Conservation (phyloP, 2,888 invertebrate species). For the Pristionchus arcanus region DNA sequence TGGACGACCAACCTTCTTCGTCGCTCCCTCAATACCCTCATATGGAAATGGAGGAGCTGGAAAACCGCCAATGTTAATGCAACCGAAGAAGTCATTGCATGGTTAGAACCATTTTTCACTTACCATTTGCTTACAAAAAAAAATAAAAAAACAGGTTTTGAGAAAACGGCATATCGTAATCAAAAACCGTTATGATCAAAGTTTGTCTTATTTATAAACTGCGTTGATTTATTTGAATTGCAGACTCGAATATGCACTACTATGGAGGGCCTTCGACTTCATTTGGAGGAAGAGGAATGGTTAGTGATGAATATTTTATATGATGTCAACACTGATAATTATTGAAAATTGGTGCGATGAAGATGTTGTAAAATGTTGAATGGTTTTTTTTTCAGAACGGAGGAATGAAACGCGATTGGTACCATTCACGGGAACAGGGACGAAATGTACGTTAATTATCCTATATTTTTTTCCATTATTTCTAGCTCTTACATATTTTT, state of each 20-base stretch:
- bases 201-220: background rate
- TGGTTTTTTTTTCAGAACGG: constrained; percentile 29
- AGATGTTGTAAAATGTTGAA: background rate
- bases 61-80: background rate
- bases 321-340: background rate
- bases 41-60: constrained; percentile 1
- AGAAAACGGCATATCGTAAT: too few relatives aligned
- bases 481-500: background rate
- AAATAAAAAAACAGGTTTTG: too few relatives aligned
- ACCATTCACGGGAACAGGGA: background rate
- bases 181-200: too few relatives aligned
- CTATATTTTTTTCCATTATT: background rate
- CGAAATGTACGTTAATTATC: background rate
- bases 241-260: constrained; percentile 7
- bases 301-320: background rate
- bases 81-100: constrained; percentile 35
- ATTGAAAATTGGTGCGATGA: background rate
- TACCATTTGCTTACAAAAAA: background rate
- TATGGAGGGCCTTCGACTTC: constrained; percentile 36
- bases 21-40: constrained; percentile 19
- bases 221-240: background rate
- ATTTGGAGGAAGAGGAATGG: constrained; percentile 10
- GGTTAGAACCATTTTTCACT: background rate
- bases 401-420: background rate
- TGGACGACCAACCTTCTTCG: constrained; percentile 7